Conservation (phyloP, 2,888 invertebrate species). For the Callinectes sapidus region DNA sequence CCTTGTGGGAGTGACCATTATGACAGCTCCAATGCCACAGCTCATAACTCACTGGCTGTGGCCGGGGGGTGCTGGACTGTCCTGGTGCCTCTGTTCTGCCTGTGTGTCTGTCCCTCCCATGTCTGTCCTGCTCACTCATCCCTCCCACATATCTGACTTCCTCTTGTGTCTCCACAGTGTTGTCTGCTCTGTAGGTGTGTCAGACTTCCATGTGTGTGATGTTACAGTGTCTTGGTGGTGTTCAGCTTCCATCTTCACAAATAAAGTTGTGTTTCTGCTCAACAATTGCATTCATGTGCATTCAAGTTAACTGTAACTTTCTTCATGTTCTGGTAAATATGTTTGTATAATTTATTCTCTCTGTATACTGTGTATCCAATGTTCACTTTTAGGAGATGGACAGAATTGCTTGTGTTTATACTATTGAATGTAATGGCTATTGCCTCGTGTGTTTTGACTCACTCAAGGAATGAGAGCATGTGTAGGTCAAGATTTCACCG, state of each 20-base stretch:
- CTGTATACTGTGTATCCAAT: background rate
- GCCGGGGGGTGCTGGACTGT: background rate
- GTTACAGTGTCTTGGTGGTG: background rate
- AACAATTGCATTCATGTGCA: background rate
- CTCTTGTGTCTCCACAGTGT: background rate
- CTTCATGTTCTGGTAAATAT: background rate
- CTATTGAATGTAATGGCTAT: background rate
- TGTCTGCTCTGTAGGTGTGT: background rate
- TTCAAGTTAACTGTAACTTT: background rate
- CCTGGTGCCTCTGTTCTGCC: background rate
- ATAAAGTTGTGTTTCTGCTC: background rate
- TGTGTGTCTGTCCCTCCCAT: too few species aligned
- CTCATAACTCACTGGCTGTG: background rate
- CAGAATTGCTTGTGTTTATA: background rate
- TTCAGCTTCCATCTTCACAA: background rate
- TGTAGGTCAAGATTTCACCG: background rate
- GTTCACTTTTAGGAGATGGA: too few species aligned
- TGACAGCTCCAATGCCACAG: background rate
- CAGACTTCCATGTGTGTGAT: background rate
- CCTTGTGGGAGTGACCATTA: background rate
- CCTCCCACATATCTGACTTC: too few species aligned
- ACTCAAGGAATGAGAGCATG: too few species aligned
- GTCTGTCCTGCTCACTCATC: background rate
- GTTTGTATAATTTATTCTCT: background rate
- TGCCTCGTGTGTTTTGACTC: background rate